phyloP scores from a whole-genome alignment of 2,888 invertebrate genomes.

The Asteroscopus sphinx region DNA sequence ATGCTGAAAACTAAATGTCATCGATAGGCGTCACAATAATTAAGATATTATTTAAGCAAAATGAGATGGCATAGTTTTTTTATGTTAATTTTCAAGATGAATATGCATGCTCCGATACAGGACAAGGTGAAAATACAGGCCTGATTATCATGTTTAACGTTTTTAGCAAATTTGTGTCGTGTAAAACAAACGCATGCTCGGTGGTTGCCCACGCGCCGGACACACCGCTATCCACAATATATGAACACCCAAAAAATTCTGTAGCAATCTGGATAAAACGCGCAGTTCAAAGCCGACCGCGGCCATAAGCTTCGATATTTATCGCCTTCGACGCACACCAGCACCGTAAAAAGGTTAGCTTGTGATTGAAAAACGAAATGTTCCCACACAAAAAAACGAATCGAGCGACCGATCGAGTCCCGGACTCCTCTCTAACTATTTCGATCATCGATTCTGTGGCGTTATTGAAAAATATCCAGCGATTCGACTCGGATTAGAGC shows the following conservation, averaged over 20 bases:
- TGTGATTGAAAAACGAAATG: slow-evolving; percentile 84
- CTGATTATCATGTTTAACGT: slow-evolving; percentile 43
- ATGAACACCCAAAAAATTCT: slow-evolving; percentile 61
- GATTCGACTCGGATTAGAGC: slow-evolving; percentile 85
- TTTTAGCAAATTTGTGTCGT: slow-evolving; percentile 48
- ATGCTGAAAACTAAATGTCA: slow-evolving; percentile 1
- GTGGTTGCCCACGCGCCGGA: slow-evolving; percentile 53
- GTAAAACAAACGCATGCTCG: slow-evolving; percentile 46
- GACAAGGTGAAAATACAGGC: slow-evolving; percentile 1
- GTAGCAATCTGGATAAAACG: slow-evolving; percentile 76
- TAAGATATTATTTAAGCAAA: not conserved
- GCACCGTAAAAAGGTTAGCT: slow-evolving; percentile 80
- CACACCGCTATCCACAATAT: slow-evolving; percentile 43
- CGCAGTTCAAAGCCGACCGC: slow-evolving; percentile 83
- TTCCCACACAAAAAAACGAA: slow-evolving; percentile 79
- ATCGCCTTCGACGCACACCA: slow-evolving; percentile 76
- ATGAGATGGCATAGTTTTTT: not conserved
- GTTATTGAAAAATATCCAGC: slow-evolving; percentile 84
- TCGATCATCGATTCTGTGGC: slow-evolving; percentile 61
- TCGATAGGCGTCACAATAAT: not conserved
- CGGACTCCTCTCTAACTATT: slow-evolving; percentile 57
- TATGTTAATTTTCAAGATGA: slow-evolving; percentile 1
- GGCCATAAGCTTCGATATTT: slow-evolving; percentile 85
- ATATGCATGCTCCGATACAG: not conserved
- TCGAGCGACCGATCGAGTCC: slow-evolving; percentile 52